Percentiles rank a stretch among this genome's conserved stretches.
Conservation (phyloP, 1,140 invertebrate genomes). For the Caenorhabditis briggsae region DNA sequence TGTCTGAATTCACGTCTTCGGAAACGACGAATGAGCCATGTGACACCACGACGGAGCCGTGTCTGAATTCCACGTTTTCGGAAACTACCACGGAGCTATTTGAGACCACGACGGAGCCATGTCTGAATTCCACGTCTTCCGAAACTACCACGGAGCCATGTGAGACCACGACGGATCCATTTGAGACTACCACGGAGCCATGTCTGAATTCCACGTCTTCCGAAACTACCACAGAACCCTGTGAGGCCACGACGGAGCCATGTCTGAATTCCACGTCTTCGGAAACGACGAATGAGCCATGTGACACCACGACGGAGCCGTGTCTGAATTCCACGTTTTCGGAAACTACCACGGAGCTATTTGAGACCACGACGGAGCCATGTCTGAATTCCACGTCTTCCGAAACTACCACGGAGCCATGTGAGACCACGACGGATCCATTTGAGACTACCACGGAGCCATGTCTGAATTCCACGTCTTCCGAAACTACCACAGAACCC, state of each 20-base stretch:
- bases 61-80: too few relatives aligned
- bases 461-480: too few relatives aligned
- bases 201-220: background rate
- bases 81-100: background rate
- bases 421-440: too few relatives aligned
- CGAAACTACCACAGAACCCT: background rate
- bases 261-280: background rate
- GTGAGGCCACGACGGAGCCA: background rate
- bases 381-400: too few relatives aligned
- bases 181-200: background rate
- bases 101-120: background rate
- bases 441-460: too few relatives aligned
- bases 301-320: background rate
- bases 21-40: background rate
- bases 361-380: background rate
- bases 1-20: background rate
- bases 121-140: background rate
- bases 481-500: too few relatives aligned
- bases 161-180: background rate
- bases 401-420: too few relatives aligned
- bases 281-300: background rate
- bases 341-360: background rate
- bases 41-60: background rate
- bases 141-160: background rate
- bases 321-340: background rate